Base-by-base conservation (phyloP, 2,113 vertebrate genomes). In the Austrofundulus limnaeus region DNA sequence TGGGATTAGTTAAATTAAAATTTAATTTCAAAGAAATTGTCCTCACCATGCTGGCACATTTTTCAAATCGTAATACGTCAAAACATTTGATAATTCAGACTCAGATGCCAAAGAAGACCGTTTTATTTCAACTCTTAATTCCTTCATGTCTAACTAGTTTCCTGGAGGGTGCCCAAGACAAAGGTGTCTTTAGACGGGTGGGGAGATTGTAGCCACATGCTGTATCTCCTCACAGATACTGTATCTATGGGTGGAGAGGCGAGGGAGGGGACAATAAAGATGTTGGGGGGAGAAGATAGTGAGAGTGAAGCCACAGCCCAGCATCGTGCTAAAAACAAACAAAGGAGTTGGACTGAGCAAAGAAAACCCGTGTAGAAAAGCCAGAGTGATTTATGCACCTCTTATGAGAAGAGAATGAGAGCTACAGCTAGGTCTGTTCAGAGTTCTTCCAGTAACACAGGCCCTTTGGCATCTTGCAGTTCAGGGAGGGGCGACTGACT, bases 401-500 rank as follows among this genome's bases (percentile, higher is more conserved):
- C 48, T 43, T 31, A 61, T 7, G 2, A 77, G 55, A 68, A 59
- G 66, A 23, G 50, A 63, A 50, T 38, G 42, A 46, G 55, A 31
- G 21, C 25, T 16, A 20, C 31, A 64, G 43, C 24, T 51, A 38
- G 41, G 57, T 39, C 63, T 66, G 13, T 23, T 41, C 31, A 46
- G 14, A 50, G 45, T 39, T 41, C 13, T 77, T 85, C 77, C 75
- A 63, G 75, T 60, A 87, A 85, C 64, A 72, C 56, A 70, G 63
- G 31, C 50, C 25, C 64, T 76, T 72, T 83, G 67, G 69, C 71
- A 77, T 60, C 68, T 34, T 61, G 61, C 51, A 16, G 66, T 64
- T 78, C 47, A 64, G 73, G 81, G 81, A 68, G 74, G 78, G 62
- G 76, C 25, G 24, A 80, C 65, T 80, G 80, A 84, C 63, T 88